Evolutionary conservation across 2,113 vertebrate genomes (phyloP), one percentile per base, ranked within the genome.

Genomic region (Caloenas nicobarica): DNA sequence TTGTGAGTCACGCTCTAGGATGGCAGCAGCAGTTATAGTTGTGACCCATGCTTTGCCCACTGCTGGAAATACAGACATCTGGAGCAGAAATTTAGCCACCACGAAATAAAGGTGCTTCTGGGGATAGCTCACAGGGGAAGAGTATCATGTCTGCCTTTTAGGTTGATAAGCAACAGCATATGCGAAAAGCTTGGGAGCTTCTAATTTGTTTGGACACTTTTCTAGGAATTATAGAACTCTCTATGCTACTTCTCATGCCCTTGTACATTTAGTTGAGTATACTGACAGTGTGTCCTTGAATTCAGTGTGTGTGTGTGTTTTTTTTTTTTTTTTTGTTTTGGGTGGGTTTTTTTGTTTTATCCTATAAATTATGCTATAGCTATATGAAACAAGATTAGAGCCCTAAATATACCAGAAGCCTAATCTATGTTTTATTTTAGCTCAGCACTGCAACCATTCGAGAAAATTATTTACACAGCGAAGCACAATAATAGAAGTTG

Each of bases 331-430:
- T 25, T 93, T 84, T 69, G 65, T n/a, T n/a, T n/a, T n/a, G n/a
- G n/a, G n/a, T n/a, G n/a, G n/a, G n/a, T n/a, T n/a, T n/a, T n/a
- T n/a, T n/a, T n/a, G 7, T 33, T 80, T 95, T 94, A 33, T 93
- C 25, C 40, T 91, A 48, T 64, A 70, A 80, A 92, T 89, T 62
- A 71, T 44, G 44, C 62, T 91, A 40, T 3, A 51, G 64, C 56
- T 93, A 61, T 38, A 66, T 65, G 84, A 89, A 94, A 81, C 24
- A 83, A 65, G 73, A 93, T 88, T 92, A 88, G n/a, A 86, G 36
- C 54, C 62, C 61, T 97, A 90, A 95, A 94, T 91, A 92, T 81
- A 96, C 81, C 92, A 91, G 57, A 60, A 89, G 26, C 65, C 60
- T 60, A 91, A 89, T 81, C 68, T 81, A 85, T 72, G 62, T 89